Evolutionary conservation across 2,113 vertebrate genomes (phyloP).

Genomic region (Osmerus eperlanus): DNA sequence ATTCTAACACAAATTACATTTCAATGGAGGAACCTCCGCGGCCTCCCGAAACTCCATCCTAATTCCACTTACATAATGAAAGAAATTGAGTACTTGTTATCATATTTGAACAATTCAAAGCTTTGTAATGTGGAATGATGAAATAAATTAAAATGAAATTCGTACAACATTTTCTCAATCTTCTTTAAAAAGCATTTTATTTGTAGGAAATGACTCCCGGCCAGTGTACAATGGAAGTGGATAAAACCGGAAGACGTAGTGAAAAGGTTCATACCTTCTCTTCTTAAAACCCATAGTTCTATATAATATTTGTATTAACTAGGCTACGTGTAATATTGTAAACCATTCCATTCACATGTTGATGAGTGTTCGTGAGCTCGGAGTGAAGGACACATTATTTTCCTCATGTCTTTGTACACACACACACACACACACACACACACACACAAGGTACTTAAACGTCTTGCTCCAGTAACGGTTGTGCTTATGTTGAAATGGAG

Average conservation of each 20-base stretch:
- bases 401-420: slow-evolving; percentile 6
- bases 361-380: too few species aligned
- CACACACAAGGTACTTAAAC: slow-evolving; percentile 77
- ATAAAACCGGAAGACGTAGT: too few species aligned
- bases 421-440: slow-evolving; percentile 9
- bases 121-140: slow-evolving; percentile 97
- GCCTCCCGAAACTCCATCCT: slow-evolving; percentile 88
- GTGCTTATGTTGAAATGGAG: slow-evolving; percentile 90
- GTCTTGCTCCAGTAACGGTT: slow-evolving; percentile 75
- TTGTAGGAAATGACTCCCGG: slow-evolving; percentile 82
- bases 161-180: slow-evolving; percentile 96
- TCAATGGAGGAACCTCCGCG: slow-evolving; percentile 91
- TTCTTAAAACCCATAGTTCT: too few species aligned
- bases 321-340: too few species aligned
- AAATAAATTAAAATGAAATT: slow-evolving; percentile 84
- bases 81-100: slow-evolving; percentile 99
- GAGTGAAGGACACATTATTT: slow-evolving; percentile 14
- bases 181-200: slow-evolving; percentile 87
- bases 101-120: slow-evolving; percentile 98
- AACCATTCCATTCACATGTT: too few species aligned
- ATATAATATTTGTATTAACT: too few species aligned
- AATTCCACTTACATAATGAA: slow-evolving; percentile 97
- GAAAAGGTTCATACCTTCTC: too few species aligned
- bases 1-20: slow-evolving; percentile 98
- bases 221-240: slow-evolving; percentile 59